Evolutionary conservation across 1,140 invertebrate genomes (phyloP).

Genomic region (Dreissena rostriformis): DNA sequence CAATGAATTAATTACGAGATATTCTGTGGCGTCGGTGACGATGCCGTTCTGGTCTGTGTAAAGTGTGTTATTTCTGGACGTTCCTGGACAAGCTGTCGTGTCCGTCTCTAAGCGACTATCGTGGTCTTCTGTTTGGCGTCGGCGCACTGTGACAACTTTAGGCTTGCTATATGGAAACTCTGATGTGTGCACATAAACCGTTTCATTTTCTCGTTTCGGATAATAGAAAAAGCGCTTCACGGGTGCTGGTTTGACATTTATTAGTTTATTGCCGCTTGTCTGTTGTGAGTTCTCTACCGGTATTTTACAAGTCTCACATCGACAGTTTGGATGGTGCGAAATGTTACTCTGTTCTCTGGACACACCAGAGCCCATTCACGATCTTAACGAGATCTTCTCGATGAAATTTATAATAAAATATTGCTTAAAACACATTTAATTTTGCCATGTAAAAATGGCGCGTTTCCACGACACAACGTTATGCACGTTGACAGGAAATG

Average conservation of each 20-base stretch:
- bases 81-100: not conserved
- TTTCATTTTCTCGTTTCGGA: not conserved
- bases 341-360: no score
- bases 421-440: no score
- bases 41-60: not conserved
- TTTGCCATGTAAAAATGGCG: no score
- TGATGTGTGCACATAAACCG: constrained; percentile 10
- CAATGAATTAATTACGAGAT: not conserved
- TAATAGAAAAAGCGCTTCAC: constrained; percentile 24
- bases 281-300: not conserved
- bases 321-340: no score
- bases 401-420: no score
- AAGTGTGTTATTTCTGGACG: constrained; percentile 5
- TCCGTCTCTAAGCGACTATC: not conserved
- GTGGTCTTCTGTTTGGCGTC: constrained; percentile 1
- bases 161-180: constrained; percentile 47
- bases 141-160: constrained; percentile 32
- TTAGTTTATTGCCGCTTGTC: not conserved
- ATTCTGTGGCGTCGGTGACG: not conserved
- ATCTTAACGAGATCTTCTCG: no score
- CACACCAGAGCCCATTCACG: no score
- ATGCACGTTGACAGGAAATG: no score
- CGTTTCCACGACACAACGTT: no score
- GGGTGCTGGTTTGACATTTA: not conserved
- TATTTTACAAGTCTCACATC: no score